Evolutionary conservation across 2,888 invertebrate genomes (phyloP).

Genomic region (Glaucopsyche alexis): DNA sequence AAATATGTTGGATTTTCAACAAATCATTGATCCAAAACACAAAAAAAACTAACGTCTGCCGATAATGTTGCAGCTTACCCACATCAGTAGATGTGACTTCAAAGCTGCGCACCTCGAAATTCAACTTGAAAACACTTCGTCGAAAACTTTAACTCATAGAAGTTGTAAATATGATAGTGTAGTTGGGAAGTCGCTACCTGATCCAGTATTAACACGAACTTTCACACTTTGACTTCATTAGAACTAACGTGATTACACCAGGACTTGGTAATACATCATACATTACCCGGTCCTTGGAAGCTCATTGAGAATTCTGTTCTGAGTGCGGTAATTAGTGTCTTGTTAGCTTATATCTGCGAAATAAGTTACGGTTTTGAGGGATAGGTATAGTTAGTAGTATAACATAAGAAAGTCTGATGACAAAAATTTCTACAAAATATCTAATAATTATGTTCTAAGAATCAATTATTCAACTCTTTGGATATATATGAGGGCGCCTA

Average conservation of each 20-base stretch:
- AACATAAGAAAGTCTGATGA: too few species aligned
- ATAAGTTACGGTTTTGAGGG: background rate
- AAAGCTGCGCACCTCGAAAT: background rate
- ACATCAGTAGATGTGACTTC: too few species aligned
- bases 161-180: background rate
- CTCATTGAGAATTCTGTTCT: background rate
- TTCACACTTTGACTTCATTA: conserved; percentile 25
- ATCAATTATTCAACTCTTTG: too few species aligned
- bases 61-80: too few species aligned
- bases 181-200: background rate
- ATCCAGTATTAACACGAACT: conserved; percentile 21
- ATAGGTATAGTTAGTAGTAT: background rate
- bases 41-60: too few species aligned
- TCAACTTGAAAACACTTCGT: background rate
- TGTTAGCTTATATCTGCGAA: background rate
- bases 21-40: too few species aligned
- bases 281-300: background rate
- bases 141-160: background rate
- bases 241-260: background rate
- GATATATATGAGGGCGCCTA: too few species aligned
- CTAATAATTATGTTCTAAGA: too few species aligned
- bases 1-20: too few species aligned
- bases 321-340: background rate
- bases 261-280: background rate
- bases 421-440: too few species aligned